phyloP scores from a whole-genome alignment of 2,797 vertebrate species.

The Cryptoblepharus egeriae region DNA sequence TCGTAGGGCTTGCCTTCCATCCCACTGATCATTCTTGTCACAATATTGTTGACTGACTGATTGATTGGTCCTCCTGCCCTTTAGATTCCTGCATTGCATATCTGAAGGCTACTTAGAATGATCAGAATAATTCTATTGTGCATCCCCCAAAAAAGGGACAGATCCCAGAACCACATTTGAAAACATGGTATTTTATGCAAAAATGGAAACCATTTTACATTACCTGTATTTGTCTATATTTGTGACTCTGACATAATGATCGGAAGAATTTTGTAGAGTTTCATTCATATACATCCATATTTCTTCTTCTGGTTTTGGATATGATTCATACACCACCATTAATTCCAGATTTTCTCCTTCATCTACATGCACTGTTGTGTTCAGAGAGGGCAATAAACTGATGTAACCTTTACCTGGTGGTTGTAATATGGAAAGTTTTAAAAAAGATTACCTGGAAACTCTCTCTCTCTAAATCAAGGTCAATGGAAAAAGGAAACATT shows the following conservation, averaged over 20 bases:
- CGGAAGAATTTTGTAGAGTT: slow-evolving; percentile 86
- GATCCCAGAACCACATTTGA: background rate
- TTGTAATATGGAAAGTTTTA: slow-evolving; percentile 49
- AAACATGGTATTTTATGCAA: no score
- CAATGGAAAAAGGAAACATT: slow-evolving; percentile 10
- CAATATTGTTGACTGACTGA: no score
- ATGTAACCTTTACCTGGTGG: slow-evolving; percentile 91
- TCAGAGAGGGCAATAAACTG: slow-evolving; percentile 77
- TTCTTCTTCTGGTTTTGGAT: slow-evolving; percentile 83
- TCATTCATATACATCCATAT: slow-evolving; percentile 89
- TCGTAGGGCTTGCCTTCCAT: no score
- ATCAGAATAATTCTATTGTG: background rate
- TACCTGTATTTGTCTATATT: slow-evolving; percentile 87
- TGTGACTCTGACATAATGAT: slow-evolving; percentile 87
- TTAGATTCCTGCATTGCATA: background rate
- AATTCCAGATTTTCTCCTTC: slow-evolving; percentile 90
- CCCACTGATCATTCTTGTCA: no score
- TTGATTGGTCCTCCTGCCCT: background rate
- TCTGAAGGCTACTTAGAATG: background rate
- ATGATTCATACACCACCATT: slow-evolving; percentile 87
- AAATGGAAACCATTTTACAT: slow-evolving; percentile 8
- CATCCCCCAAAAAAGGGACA: background rate
- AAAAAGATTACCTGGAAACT: slow-evolving; percentile 36
- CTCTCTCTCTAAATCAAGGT: slow-evolving; percentile 11
- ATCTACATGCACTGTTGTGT: slow-evolving; percentile 86